A percentile compares a stretch with the other conserved stretches of the same genome.
phyloP scores from a whole-genome alignment of 2,888 invertebrate genomes.

The Fragum whitleyi region DNA sequence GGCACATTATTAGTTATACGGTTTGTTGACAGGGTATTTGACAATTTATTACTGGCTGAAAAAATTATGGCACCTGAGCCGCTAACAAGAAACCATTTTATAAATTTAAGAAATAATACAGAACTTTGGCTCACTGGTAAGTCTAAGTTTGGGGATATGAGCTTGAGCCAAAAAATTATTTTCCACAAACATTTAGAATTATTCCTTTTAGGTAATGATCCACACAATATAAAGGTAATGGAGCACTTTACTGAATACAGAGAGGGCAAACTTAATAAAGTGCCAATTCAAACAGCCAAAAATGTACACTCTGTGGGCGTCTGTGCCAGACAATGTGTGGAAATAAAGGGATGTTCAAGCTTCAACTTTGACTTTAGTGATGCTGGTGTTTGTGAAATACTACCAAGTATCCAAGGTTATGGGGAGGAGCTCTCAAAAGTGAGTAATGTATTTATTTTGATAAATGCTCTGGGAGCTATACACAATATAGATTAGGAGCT shows the following conservation, averaged over 20 bases:
- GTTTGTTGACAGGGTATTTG: too few relatives aligned
- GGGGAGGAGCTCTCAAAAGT: conserved; percentile 46
- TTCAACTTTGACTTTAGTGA: conserved; percentile 74
- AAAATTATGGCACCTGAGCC: too few relatives aligned
- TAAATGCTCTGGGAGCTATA: too few relatives aligned
- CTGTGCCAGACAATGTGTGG: conserved; percentile 70
- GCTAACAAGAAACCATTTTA: too few relatives aligned
- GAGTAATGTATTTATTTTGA: too few relatives aligned
- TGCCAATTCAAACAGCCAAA: background rate
- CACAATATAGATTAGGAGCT: background rate
- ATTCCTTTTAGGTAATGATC: conserved; percentile 47
- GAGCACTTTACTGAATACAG: conserved; percentile 60
- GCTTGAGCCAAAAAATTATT: too few relatives aligned
- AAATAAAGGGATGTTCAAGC: conserved; percentile 67
- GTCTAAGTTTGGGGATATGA: too few relatives aligned
- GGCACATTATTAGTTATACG: too few relatives aligned
- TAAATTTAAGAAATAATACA: too few relatives aligned
- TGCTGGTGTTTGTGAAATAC: conserved; percentile 69
- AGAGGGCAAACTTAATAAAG: conserved; percentile 60
- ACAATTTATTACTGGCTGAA: too few relatives aligned
- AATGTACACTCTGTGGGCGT: conserved; percentile 44
- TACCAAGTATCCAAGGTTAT: conserved; percentile 69
- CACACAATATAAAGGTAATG: conserved; percentile 44
- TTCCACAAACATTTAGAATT: too few relatives aligned
- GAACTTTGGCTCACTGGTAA: too few relatives aligned